phyloP scores from a whole-genome alignment of 2,888 invertebrate genomes.

The Stratiomys singularior region DNA sequence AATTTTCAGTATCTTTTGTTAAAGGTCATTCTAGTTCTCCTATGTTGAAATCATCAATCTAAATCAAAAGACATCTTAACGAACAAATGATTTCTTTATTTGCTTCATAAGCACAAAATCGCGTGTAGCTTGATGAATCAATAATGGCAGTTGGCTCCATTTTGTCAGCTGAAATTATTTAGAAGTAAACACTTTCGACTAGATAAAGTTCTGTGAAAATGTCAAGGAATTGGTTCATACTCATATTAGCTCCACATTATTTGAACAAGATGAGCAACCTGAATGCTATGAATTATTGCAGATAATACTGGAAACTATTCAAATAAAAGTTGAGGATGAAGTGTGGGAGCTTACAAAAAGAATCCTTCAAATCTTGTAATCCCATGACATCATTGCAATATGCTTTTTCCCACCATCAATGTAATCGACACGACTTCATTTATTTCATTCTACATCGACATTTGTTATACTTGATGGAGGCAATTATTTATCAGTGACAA shows the following conservation, averaged over 20 bases:
- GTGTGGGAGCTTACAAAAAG: not conserved
- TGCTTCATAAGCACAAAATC: no score
- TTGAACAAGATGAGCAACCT: no score
- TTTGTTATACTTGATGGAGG: constrained; percentile 47
- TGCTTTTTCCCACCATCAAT: not conserved
- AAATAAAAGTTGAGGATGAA: not conserved
- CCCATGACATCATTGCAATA: not conserved
- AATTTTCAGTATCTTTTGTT: no score
- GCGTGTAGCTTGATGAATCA: no score
- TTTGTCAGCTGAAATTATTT: no score
- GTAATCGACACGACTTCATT: constrained; percentile 7
- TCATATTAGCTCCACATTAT: no score
- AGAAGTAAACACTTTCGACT: no score
- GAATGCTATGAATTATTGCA: constrained; percentile 22
- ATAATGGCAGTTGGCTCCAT: no score
- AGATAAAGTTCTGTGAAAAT: not conserved
- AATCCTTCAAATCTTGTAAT: not conserved
- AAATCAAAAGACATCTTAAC: no score
- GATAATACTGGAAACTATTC: constrained; percentile 14
- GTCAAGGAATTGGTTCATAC: not conserved
- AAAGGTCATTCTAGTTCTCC: no score
- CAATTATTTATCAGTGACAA: constrained; percentile 46
- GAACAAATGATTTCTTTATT: no score
- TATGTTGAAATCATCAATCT: no score
- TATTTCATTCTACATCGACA: not conserved